Base-by-base conservation (phyloP, 2,888 invertebrate species). In the Timema cristinae region DNA sequence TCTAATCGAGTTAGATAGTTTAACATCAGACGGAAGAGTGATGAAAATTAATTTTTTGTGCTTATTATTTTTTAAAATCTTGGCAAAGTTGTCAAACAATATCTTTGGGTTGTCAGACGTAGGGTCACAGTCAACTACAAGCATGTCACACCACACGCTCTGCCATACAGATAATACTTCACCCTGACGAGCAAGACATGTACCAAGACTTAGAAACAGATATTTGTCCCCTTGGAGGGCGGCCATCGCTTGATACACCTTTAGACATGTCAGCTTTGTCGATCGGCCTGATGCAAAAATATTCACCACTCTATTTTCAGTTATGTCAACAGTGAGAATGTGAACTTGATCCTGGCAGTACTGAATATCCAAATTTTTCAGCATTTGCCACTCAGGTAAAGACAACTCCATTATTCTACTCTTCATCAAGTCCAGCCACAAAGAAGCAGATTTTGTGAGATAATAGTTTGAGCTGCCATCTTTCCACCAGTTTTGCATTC, bases 401-500 rank as follows among this genome's bases (percentile, higher is more conserved):
- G 63, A 63, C 63, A 63, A 48, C 63, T 63, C 63, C 63, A 63
- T 13, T 11, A 68, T 54, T 16, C 68, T 7, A 6, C 9, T 11
- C 52, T 54, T 32, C 52, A 68, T 51, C 68, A 68, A 16, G 8
- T 68, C 52, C 50, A 68, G 15, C 68, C 68, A 68, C 13, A 68
- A 51, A 13, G 7, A 8, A 9, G 68, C 50, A 51, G 51, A 51
- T 32, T 68, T 52, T 11, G 68, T 68, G 6, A 68, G 52, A 32
- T 68, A 68, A 32, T 68, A 50, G 13, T 63, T 63, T 2, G 63
- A 47, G 32, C 52, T 68, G 10, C 68, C 52, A 52, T 68, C 52
- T 68, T 52, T 50, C 52, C 68, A 51, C 68, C 68, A 68, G 10
- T 68, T 52, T 51, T 68, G 68, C 68, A 68, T 50, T 16, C 52